phyloP scores from a whole-genome alignment of 2,888 invertebrate species.

The Phragmatobia fuliginosa region DNA sequence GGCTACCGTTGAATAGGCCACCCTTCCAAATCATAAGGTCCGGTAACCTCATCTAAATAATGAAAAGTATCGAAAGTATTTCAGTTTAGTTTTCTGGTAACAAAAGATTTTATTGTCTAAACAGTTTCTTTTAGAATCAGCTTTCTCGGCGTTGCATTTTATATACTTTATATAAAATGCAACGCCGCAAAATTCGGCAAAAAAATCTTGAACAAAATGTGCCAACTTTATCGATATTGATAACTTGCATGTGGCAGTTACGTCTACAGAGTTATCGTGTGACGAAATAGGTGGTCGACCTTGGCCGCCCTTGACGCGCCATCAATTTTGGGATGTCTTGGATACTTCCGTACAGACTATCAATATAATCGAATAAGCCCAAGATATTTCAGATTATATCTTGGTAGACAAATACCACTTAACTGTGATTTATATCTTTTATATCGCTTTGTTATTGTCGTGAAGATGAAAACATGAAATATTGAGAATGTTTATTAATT shows the following conservation, averaged over 20 bases:
- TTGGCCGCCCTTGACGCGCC: conserved; percentile 69
- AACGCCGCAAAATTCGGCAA: too few species aligned
- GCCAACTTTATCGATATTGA: conserved; percentile 31
- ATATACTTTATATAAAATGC: too few species aligned
- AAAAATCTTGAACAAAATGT: too few species aligned
- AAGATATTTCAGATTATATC: neutral
- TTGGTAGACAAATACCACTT: neutral
- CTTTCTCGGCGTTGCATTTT: too few species aligned
- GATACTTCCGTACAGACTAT: conserved; percentile 31
- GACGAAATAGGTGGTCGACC: conserved; percentile 54
- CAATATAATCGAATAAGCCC: neutral
- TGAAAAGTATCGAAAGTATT: too few species aligned
- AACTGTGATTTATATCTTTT: neutral
- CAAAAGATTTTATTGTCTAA: too few species aligned
- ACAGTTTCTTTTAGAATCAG: too few species aligned
- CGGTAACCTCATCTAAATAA: too few species aligned
- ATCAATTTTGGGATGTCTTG: conserved; percentile 53
- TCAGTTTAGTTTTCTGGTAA: too few species aligned
- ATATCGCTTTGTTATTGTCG: neutral
- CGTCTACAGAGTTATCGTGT: conserved; percentile 31
- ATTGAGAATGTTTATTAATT: neutral
- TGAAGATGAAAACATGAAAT: neutral
- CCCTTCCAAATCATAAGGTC: too few species aligned
- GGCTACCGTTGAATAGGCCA: too few species aligned
- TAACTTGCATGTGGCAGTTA: conserved; percentile 22